Conservation (phyloP, 2,113 vertebrate species). For the Calyptommatus sinebrachiatus region DNA sequence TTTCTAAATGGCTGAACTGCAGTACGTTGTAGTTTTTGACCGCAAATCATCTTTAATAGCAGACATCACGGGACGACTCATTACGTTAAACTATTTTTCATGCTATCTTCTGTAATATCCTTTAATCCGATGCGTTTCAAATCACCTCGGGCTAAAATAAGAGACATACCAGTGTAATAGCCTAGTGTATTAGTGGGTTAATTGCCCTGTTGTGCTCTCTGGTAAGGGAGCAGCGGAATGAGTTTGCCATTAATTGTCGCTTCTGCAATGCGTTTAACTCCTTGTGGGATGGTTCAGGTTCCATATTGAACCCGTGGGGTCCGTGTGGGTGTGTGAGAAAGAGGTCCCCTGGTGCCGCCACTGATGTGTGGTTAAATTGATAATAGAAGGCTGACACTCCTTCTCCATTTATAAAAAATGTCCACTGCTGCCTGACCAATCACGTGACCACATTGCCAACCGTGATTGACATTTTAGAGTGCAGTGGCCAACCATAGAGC, state of each 20-base stretch:
- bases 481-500: too few relatives aligned
- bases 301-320: conserved; percentile 30
- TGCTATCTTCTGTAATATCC: conserved; percentile 87
- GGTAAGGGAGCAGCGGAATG: conserved; percentile 81
- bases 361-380: not conserved
- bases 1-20: conserved; percentile 81
- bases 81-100: conserved; percentile 88
- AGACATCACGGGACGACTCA: conserved; percentile 85
- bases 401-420: not conserved
- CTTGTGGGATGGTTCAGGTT: conserved; percentile 56
- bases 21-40: conserved; percentile 84
- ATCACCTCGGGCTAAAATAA: conserved; percentile 86
- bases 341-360: not conserved
- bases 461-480: too few relatives aligned
- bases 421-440: too few relatives aligned
- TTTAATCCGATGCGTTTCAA: conserved; percentile 87
- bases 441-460: too few relatives aligned
- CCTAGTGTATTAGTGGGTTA: conserved; percentile 87
- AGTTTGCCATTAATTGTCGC: conserved; percentile 85
- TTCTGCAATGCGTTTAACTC: conserved; percentile 81
- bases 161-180: conserved; percentile 85
- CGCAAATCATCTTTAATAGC: conserved; percentile 87
- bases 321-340: not conserved
- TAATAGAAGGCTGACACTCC: not conserved
- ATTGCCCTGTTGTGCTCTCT: conserved; percentile 85